Evolutionary conservation across 1,140 invertebrate species (phyloP).

Genomic region (Drosophila saltans): DNA sequence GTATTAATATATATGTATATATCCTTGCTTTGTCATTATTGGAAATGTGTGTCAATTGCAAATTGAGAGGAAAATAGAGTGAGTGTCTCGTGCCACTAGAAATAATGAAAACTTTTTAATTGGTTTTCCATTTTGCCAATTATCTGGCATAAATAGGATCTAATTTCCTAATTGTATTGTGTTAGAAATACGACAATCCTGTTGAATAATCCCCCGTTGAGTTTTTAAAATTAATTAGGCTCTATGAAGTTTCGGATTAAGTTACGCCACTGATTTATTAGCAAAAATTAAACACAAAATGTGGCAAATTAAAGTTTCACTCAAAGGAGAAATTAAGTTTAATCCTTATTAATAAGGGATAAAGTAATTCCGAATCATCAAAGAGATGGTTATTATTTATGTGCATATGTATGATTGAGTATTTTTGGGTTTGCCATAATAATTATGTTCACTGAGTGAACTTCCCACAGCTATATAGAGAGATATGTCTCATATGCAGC

Average conservation of each 20-base stretch:
- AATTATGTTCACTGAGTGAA: neutral
- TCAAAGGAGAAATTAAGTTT: neutral
- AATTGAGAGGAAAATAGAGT: neutral
- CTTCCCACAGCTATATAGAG: neutral
- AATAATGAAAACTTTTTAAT: constrained; percentile 20
- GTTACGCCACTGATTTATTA: constrained; percentile 1
- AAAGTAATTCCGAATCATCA: neutral
- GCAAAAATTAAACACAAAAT: neutral
- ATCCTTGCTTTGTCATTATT: constrained; percentile 11
- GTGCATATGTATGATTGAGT: neutral
- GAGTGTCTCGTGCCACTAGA: neutral
- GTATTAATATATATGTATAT: constrained; percentile 22
- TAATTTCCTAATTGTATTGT: constrained; percentile 11
- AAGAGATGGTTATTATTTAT: constrained; percentile 1
- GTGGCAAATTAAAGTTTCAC: neutral
- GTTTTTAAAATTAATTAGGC: neutral
- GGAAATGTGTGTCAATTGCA: neutral
- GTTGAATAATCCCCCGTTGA: neutral
- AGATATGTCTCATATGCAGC: neutral
- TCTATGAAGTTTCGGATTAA: neutral
- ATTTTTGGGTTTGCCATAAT: neutral
- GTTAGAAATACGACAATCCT: neutral
- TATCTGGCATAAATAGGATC: constrained; percentile 4
- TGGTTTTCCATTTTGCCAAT: constrained; percentile 23
- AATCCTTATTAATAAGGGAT: neutral